Percentiles rank a stretch among this genome's conserved stretches.
Conservation (phyloP, 2,888 invertebrate species). For the Drosophila niveifrons region DNA sequence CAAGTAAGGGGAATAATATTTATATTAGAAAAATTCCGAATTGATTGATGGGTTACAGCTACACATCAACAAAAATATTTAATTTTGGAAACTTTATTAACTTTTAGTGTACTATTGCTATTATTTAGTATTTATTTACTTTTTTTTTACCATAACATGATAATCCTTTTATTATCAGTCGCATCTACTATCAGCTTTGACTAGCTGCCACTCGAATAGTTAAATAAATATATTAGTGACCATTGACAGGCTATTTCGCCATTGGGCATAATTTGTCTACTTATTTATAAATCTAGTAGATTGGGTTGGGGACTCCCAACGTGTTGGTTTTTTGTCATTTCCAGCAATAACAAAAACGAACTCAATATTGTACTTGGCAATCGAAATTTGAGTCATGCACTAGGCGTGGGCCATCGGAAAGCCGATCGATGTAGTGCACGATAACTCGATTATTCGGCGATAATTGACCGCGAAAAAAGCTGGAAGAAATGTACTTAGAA, state of each 20-base stretch:
- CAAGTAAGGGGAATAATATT: not conserved
- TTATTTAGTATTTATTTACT: not conserved
- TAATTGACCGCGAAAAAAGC: constrained; percentile 12
- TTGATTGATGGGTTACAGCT: not conserved
- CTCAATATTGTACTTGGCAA: constrained; percentile 13
- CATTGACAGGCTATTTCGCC: constrained; percentile 3
- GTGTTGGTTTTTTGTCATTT: constrained; percentile 11
- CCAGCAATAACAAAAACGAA: not conserved
- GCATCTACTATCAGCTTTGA: not conserved
- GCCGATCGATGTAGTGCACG: not conserved
- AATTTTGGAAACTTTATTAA: not conserved
- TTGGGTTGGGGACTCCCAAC: constrained; percentile 59
- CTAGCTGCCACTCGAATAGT: constrained; percentile 10
- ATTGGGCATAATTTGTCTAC: constrained; percentile 14
- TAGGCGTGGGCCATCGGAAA: not conserved
- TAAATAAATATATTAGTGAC: constrained; percentile 10
- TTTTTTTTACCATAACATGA: not conserved
- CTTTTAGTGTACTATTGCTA: not conserved
- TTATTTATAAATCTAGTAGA: constrained; percentile 29
- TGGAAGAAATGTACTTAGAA: not conserved
- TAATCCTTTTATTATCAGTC: not conserved
- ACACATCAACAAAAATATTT: not conserved
- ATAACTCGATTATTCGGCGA: constrained; percentile 10
- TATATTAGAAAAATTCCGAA: not conserved
- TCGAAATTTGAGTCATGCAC: constrained; percentile 34